Evolutionary conservation across 2,797 vertebrate genomes (phyloP).

Genomic region (Pseudomugil tenellus): DNA sequence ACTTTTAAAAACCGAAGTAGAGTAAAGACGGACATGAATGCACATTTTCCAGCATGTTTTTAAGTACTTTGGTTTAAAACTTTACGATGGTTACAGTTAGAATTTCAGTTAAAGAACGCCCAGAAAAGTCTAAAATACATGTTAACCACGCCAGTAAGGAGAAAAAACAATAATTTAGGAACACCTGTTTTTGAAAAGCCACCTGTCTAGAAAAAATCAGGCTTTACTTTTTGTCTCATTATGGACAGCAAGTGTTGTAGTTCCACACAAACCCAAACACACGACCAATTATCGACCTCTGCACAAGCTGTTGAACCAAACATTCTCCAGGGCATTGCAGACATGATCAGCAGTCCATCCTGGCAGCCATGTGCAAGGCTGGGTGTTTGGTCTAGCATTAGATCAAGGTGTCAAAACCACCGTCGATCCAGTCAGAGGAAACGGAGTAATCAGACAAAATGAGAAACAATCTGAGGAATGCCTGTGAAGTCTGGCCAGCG

Average conservation of each 20-base stretch:
- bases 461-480: slow-evolving; percentile 63
- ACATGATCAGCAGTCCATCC: slow-evolving; percentile 28
- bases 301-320: slow-evolving; percentile 43
- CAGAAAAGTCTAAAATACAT: neutral
- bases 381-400: slow-evolving; percentile 70
- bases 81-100: neutral
- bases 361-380: slow-evolving; percentile 16
- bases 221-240: slow-evolving; percentile 8
- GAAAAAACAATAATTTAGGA: neutral
- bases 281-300: slow-evolving; percentile 63
- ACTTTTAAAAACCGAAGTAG: neutral
- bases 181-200: slow-evolving; percentile 21
- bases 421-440: slow-evolving; percentile 46
- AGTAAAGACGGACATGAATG: neutral
- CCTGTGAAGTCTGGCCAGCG: slow-evolving; percentile 63
- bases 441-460: slow-evolving; percentile 53
- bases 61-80: neutral
- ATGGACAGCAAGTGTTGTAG: slow-evolving; percentile 1
- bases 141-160: too few species aligned
- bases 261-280: slow-evolving; percentile 58
- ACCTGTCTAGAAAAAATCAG: slow-evolving; percentile 30
- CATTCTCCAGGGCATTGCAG: slow-evolving; percentile 43
- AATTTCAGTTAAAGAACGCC: neutral
- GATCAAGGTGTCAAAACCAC: slow-evolving; percentile 70
- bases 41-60: neutral